A percentile compares a stretch with the other conserved stretches of the same genome.
Evolutionary conservation across 37 sponge, comb jelly and placozoan species (phyloP).

Genomic region (Chondrilla cf. caribensis): DNA sequence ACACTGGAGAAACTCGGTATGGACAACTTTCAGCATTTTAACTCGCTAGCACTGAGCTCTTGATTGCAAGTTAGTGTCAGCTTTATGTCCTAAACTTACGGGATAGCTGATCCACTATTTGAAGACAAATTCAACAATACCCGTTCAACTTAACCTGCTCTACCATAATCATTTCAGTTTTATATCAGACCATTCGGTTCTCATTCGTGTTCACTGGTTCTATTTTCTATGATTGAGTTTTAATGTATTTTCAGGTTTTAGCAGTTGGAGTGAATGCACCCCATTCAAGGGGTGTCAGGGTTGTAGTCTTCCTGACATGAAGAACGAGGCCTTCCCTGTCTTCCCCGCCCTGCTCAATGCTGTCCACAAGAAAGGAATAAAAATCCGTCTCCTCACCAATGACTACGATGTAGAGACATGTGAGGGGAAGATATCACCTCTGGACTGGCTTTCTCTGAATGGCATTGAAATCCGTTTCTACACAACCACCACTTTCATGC

Average conservation of each 20-base stretch:
- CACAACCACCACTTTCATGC: conserved; percentile 78
- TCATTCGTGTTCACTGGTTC: no score
- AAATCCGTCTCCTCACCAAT: conserved; percentile 68
- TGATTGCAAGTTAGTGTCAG: no score
- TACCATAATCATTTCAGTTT: no score
- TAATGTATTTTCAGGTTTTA: conserved; percentile 51
- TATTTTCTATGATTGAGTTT: no score
- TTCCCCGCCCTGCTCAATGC: conserved; percentile 85
- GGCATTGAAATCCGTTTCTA: conserved; percentile 55
- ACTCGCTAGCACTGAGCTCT: no score
- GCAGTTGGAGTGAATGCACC: conserved; percentile 83
- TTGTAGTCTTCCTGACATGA: conserved; percentile 46
- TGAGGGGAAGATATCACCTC: conserved; percentile 49
- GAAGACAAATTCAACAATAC: no score
- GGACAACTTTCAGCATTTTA: no score
- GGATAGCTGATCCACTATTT: no score
- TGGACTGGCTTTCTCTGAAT: conserved; percentile 82
- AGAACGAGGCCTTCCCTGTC: conserved; percentile 74
- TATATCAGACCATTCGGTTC: no score
- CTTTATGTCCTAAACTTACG: no score
- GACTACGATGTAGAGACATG: conserved; percentile 60
- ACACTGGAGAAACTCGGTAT: no score
- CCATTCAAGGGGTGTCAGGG: conserved; percentile 55
- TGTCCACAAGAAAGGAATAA: conserved; percentile 42
- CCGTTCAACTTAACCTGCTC: no score